phyloP scores from a whole-genome alignment of 64 coral and sea anemone species.

The Porites lutea region DNA sequence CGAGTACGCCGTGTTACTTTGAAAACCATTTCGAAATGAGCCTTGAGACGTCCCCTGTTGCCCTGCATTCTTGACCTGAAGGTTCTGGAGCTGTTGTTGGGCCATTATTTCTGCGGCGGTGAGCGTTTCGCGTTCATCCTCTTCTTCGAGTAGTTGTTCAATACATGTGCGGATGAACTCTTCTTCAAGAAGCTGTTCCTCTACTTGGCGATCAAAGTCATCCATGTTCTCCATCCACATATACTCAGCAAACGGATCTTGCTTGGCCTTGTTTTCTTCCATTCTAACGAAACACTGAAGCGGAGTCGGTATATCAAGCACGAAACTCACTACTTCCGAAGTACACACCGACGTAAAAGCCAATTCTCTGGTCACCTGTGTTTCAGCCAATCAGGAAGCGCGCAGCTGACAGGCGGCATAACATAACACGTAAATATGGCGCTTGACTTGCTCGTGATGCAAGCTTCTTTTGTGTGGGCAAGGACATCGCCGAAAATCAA shows the following conservation, averaged over 20 bases:
- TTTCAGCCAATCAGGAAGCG: constrained; percentile 86
- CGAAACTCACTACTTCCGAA: constrained; percentile 45
- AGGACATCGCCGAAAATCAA: background rate
- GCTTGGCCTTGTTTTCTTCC: constrained; percentile 61
- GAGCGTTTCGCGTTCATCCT: constrained; percentile 94
- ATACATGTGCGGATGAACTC: constrained; percentile 95
- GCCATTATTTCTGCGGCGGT: constrained; percentile 76
- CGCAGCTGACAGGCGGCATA: constrained; percentile 66
- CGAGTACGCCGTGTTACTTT: constrained; percentile 4
- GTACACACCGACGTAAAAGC: constrained; percentile 56
- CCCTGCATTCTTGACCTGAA: constrained; percentile 64
- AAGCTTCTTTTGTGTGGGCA: constrained; percentile 29
- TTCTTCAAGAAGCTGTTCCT: constrained; percentile 87
- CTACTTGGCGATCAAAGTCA: constrained; percentile 74
- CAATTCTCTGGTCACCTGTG: constrained; percentile 63
- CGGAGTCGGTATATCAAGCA: constrained; percentile 15
- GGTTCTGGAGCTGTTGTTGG: constrained; percentile 81
- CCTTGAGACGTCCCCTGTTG: constrained; percentile 44
- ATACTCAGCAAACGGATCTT: constrained; percentile 80
- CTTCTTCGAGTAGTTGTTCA: constrained; percentile 93
- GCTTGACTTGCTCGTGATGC: constrained; percentile 77
- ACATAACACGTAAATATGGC: constrained; percentile 91
- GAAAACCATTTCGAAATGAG: constrained; percentile 8
- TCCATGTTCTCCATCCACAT: constrained; percentile 91
- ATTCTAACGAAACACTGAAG: constrained; percentile 12